A percentile compares a stretch with the other conserved stretches of the same genome.
Evolutionary conservation across 2,797 vertebrate genomes (phyloP).

Genomic region (Crocidura indochinensis): DNA sequence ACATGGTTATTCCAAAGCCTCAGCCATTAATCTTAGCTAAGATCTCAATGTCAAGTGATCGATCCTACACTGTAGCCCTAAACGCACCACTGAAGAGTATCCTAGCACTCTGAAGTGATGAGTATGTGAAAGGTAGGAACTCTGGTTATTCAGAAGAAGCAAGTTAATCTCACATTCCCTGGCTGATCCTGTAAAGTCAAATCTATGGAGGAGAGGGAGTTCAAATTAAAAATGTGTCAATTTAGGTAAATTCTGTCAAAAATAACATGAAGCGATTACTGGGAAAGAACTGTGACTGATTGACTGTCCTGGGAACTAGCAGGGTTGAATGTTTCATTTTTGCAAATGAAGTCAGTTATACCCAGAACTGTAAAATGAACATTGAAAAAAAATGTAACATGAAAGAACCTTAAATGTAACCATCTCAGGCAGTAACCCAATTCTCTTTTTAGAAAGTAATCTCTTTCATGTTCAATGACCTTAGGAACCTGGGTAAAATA

Average conservation of each 20-base stretch:
- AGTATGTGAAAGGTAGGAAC: background rate
- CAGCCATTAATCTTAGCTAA: background rate
- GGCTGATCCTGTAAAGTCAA: background rate
- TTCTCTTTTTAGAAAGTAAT: background rate
- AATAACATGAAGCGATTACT: constrained; percentile 5
- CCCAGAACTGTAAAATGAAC: background rate
- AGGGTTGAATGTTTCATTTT: background rate
- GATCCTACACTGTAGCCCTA: background rate
- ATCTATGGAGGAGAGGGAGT: background rate
- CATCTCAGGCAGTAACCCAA: background rate
- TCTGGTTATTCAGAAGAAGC: background rate
- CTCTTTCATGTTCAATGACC: background rate
- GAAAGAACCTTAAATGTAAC: background rate
- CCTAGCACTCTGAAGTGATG: rapidly evolving
- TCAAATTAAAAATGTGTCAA: constrained; percentile 56
- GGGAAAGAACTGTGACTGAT: background rate
- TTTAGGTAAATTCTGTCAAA: constrained; percentile 47
- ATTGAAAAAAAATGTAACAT: background rate
- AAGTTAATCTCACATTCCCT: background rate
- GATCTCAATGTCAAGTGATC: background rate
- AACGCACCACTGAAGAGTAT: background rate
- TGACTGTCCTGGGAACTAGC: background rate
- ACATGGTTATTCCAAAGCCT: background rate
- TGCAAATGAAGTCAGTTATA: background rate
- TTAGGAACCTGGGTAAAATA: background rate